Conservation (phyloP, 1,140 invertebrate genomes). For the Kradibia gibbosae region DNA sequence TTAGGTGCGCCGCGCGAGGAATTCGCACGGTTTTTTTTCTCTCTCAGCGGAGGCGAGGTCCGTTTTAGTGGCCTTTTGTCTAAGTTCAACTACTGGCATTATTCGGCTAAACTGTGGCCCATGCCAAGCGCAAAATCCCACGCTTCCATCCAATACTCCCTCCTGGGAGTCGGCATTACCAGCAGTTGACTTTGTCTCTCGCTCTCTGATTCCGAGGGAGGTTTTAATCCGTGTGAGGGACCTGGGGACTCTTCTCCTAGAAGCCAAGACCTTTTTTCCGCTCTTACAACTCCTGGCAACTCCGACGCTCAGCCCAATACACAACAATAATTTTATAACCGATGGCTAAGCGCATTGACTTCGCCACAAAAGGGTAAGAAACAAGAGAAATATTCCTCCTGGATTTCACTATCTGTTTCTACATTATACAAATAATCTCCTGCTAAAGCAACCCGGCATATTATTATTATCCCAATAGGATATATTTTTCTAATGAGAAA, state of each 20-base stretch:
- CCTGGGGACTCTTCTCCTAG: not conserved
- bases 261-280: not conserved
- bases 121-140: conserved; percentile 25
- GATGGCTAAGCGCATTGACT: not conserved
- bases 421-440: not conserved
- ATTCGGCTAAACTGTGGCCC: conserved; percentile 60
- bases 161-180: conserved; percentile 50
- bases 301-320: not conserved
- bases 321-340: not conserved
- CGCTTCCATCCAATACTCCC: not conserved
- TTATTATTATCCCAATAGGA: not conserved
- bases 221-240: conserved; percentile 6
- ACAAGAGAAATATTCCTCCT: not conserved
- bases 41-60: not conserved
- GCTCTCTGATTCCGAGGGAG: not conserved
- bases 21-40: not conserved
- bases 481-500: too few relatives aligned
- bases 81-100: conserved; percentile 55
- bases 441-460: not conserved
- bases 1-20: conserved; percentile 2
- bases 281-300: not conserved
- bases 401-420: not conserved
- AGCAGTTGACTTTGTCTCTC: not conserved
- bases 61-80: conserved; percentile 53
- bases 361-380: not conserved